Percentiles rank a stretch among this genome's conserved stretches.
These are phyloP conservation scores for Dromiciops gliroides DNA, from an alignment of 2,113 vertebrate species.

Conservation along the genomic window DNA sequence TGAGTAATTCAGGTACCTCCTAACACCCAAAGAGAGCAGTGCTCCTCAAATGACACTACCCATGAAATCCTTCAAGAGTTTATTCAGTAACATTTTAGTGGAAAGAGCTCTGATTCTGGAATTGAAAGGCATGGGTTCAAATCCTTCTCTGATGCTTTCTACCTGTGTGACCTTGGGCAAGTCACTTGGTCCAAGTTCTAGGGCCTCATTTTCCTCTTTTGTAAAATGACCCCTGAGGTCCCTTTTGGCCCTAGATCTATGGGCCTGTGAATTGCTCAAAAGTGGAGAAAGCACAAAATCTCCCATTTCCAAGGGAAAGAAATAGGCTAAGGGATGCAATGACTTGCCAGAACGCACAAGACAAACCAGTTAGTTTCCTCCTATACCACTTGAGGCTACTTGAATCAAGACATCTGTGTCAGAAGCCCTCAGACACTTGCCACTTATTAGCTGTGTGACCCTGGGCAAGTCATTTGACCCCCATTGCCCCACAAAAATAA, in stretches of 20 bases:
- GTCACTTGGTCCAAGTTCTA: background rate
- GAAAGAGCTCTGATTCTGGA: background rate
- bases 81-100: background rate
- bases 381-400: background rate
- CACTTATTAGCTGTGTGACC: too few species aligned
- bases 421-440: too few species aligned
- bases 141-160: background rate
- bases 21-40: background rate
- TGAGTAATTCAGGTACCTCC: background rate
- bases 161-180: background rate
- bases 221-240: too few species aligned
- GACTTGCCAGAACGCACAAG: background rate
- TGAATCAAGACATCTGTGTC: background rate
- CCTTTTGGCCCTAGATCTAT: too few species aligned
- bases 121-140: background rate
- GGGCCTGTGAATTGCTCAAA: background rate
- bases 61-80: conserved; percentile 8
- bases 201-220: background rate
- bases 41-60: background rate
- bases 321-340: background rate
- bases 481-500: too few species aligned
- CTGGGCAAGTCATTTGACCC: too few species aligned
- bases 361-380: background rate
- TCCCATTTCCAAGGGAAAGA: background rate
- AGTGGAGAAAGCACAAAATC: background rate